Conservation (phyloP, 2,797 vertebrate genomes). For the Scolopax rusticola region DNA sequence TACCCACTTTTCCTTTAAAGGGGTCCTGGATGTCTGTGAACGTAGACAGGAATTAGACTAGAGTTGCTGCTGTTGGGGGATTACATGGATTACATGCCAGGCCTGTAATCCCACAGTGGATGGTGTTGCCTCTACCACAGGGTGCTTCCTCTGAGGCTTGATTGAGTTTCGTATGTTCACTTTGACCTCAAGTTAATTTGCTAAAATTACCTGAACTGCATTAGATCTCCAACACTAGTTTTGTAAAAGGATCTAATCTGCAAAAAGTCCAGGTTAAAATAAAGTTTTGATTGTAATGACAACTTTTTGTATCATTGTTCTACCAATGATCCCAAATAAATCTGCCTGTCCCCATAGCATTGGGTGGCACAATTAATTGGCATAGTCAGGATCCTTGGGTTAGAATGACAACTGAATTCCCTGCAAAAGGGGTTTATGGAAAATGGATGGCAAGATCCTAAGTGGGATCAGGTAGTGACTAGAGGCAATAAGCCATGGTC, state of each 20-base stretch:
- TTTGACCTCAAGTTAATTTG: not conserved
- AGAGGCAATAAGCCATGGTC: not conserved
- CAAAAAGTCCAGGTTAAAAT: not conserved
- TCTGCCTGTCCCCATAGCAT: rapidly evolving
- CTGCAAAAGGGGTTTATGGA: not conserved
- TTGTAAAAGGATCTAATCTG: not conserved
- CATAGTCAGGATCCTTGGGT: not conserved
- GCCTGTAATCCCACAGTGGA: rapidly evolving
- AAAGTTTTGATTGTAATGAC: not conserved
- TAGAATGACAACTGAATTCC: not conserved
- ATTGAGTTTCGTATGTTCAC: not conserved
- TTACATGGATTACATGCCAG: not conserved
- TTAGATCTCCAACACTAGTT: not conserved
- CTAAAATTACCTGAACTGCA: not conserved
- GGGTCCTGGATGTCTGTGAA: not conserved
- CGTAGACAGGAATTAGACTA: not conserved
- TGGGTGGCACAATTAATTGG: not conserved
- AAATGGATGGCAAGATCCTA: not conserved
- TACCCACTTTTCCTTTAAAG: not conserved
- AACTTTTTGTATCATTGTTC: not conserved
- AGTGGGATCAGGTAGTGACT: not conserved
- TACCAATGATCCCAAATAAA: not conserved
- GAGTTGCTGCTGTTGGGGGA: not conserved
- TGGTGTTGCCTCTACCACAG: not conserved
- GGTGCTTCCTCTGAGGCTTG: not conserved